Conservation (phyloP, 2,797 vertebrate genomes). For the Gobionotothen gibberifrons region DNA sequence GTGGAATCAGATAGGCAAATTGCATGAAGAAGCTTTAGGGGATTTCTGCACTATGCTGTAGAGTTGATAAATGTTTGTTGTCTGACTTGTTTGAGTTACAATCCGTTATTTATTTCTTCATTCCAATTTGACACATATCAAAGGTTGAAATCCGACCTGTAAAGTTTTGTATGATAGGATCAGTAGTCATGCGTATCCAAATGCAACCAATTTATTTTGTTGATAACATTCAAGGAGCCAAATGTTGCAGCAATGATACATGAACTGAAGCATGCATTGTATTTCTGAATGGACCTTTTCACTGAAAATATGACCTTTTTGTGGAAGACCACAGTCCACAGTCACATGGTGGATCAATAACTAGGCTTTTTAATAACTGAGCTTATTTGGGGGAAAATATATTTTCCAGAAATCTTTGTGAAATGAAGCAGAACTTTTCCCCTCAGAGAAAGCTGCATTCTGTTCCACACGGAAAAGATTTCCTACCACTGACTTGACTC, state of each 20-base stretch:
- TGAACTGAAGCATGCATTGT: not conserved
- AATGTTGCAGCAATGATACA: slow-evolving; percentile 6
- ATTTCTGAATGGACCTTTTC: slow-evolving; percentile 31
- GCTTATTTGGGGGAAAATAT: slow-evolving; percentile 23
- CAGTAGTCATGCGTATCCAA: slow-evolving; percentile 2
- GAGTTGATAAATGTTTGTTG: slow-evolving; percentile 8
- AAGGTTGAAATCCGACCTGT: slow-evolving; percentile 16
- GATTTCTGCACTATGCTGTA: slow-evolving; percentile 1
- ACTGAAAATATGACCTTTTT: slow-evolving; percentile 21
- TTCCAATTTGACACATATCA: slow-evolving; percentile 1
- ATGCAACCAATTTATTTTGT: slow-evolving; percentile 18
- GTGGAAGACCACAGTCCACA: slow-evolving; percentile 37
- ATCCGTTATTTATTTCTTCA: not conserved
- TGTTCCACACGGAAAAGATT: slow-evolving; percentile 36
- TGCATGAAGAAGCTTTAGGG: not conserved
- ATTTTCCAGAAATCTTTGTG: slow-evolving; percentile 41
- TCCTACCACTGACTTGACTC: slow-evolving; percentile 28
- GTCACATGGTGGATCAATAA: slow-evolving; percentile 65
- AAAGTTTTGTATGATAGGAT: not conserved
- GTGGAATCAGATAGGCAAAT: slow-evolving; percentile 24
- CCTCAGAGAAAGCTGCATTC: slow-evolving; percentile 17
- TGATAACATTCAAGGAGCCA: not conserved
- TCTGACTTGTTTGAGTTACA: slow-evolving; percentile 5
- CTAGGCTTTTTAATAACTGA: slow-evolving; percentile 44
- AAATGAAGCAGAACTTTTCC: slow-evolving; percentile 40